Percentiles rank a stretch among this genome's conserved stretches.
These are phyloP conservation scores for Hyperoplus lanceolatus DNA, from an alignment of 2,797 vertebrate genomes.

Conservation along the genomic window DNA sequence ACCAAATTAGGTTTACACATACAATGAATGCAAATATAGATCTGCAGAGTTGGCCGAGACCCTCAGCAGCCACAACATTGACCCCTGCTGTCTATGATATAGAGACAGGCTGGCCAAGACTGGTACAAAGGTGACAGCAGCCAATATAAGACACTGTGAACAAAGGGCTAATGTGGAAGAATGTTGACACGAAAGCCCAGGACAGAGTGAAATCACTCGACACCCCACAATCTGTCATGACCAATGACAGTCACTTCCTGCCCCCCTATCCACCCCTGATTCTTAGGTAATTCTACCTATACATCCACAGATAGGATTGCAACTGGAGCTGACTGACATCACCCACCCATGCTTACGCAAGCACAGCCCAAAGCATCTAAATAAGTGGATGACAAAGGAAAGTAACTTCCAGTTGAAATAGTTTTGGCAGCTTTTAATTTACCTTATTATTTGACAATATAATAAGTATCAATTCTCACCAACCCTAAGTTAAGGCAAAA, in stretches of 20 bases:
- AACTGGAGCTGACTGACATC: constrained; percentile 20
- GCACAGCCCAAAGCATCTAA: not conserved
- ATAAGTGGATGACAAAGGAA: not conserved
- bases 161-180: constrained; percentile 30
- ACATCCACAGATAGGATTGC: constrained; percentile 23
- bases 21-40: not conserved
- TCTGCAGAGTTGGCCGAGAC: constrained; percentile 3
- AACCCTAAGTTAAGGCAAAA: not conserved
- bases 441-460: not conserved
- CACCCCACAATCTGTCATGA: constrained; percentile 52
- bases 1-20: constrained; percentile 32
- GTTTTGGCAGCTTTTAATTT: not conserved
- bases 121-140: constrained; percentile 6
- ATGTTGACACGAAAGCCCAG: constrained; percentile 49
- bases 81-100: constrained; percentile 1
- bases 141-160: constrained; percentile 5
- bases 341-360: not conserved
- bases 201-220: constrained; percentile 53
- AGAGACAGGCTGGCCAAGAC: not conserved
- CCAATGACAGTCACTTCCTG: constrained; percentile 68
- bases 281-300: constrained; percentile 52
- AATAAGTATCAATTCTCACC: not conserved
- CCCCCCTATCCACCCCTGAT: constrained; percentile 8
- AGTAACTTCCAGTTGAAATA: not conserved
- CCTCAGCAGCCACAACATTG: constrained; percentile 3